Percentiles rank a stretch among this genome's conserved stretches.
These are phyloP conservation scores for Zalophus californianus DNA, from an alignment of 2,797 vertebrate species.

Conservation along the genomic window DNA sequence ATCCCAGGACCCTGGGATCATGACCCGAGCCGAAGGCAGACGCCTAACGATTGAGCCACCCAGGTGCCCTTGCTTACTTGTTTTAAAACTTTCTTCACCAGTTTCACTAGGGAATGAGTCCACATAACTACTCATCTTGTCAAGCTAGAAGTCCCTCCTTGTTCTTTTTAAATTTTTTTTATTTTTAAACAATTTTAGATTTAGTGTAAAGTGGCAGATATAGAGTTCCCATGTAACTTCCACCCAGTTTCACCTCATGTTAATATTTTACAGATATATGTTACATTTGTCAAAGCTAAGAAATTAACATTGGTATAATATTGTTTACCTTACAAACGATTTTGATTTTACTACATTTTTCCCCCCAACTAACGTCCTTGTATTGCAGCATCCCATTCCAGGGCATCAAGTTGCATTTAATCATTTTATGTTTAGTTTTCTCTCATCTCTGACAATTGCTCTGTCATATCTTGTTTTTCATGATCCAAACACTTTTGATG, in stretches of 20 bases:
- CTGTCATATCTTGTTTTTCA: neutral
- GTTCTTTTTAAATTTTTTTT: neutral
- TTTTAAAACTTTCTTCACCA: neutral
- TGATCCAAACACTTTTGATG: neutral
- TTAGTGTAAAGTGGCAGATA: neutral
- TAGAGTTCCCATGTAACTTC: neutral
- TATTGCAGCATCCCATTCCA: neutral
- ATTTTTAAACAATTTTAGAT: neutral
- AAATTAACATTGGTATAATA: neutral
- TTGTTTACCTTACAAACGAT: neutral
- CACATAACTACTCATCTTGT: neutral
- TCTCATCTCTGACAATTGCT: neutral
- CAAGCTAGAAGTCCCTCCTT: neutral
- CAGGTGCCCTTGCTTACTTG: no score
- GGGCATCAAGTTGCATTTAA: neutral
- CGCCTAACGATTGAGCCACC: no score
- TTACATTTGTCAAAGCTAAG: neutral
- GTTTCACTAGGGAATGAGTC: neutral
- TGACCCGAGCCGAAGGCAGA: no score
- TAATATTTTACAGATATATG: neutral
- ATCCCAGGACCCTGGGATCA: no score
- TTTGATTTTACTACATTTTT: neutral
- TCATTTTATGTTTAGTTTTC: neutral
- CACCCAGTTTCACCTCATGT: neutral
- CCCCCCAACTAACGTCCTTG: neutral